Conservation (phyloP, 2,113 vertebrate species). For the Ptychochromis oligacanthus region DNA sequence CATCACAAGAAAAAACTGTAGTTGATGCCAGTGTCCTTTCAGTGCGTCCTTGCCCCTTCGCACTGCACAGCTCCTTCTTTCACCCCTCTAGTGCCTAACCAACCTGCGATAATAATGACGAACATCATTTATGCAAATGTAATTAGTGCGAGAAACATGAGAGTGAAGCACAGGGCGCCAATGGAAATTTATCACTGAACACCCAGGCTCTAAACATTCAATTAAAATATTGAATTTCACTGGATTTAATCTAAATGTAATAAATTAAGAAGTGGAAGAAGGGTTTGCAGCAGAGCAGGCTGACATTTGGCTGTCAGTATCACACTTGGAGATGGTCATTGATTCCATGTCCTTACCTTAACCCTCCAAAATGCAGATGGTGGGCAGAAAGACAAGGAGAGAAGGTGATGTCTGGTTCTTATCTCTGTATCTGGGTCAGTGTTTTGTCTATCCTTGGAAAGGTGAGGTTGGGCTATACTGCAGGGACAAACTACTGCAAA, state of each 20-base stretch:
- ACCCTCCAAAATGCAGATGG: constrained; percentile 22
- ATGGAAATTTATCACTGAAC: constrained; percentile 95
- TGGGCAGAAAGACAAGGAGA: constrained; percentile 10
- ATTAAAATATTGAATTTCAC: constrained; percentile 97
- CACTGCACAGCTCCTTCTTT: constrained; percentile 52
- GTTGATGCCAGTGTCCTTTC: constrained; percentile 19
- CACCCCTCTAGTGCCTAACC: constrained; percentile 81
- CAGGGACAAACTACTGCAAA: background rate
- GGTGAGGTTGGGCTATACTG: background rate
- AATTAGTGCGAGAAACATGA: constrained; percentile 96
- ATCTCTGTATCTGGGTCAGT: constrained; percentile 29
- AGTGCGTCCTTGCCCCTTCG: constrained; percentile 24
- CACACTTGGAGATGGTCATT: constrained; percentile 50
- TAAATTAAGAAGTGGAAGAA: constrained; percentile 93
- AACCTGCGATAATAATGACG: constrained; percentile 90
- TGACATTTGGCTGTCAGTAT: constrained; percentile 52
- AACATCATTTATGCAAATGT: constrained; percentile 99
- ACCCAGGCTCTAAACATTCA: constrained; percentile 97
- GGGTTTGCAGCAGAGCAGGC: constrained; percentile 80
- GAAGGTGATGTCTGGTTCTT: constrained; percentile 18
- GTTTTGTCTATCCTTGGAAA: constrained; percentile 4
- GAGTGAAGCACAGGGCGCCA: constrained; percentile 87
- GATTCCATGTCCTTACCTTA: constrained; percentile 31
- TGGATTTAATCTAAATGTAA: constrained; percentile 97
- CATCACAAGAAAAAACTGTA: constrained; percentile 10